Evolutionary conservation across 2,888 invertebrate genomes (phyloP).

Genomic region (Teinopalpus imperialis): DNA sequence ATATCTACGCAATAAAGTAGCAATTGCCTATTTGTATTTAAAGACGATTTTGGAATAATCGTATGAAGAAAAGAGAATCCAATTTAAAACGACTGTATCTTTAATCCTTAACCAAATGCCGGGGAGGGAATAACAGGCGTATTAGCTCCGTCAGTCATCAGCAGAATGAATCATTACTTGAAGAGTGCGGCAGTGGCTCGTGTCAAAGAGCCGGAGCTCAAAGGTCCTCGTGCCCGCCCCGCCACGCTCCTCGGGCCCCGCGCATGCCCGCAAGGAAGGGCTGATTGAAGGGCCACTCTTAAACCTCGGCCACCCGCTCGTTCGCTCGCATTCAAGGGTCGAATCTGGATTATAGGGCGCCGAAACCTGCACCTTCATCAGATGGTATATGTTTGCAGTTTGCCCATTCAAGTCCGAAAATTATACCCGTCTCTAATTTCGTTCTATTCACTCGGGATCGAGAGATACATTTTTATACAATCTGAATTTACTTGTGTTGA

Average conservation of each 20-base stretch:
- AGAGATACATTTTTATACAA: conserved; percentile 36
- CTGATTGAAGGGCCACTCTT: conserved; percentile 81
- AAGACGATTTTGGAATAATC: conserved; percentile 31
- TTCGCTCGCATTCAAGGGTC: conserved; percentile 78
- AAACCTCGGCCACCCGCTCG: conserved; percentile 78
- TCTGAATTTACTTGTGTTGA: conserved; percentile 23
- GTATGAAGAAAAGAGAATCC: conserved; percentile 40
- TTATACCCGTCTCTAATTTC: conserved; percentile 66
- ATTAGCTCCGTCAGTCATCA: conserved; percentile 80
- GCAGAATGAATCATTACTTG: conserved; percentile 82
- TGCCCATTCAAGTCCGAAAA: conserved; percentile 65
- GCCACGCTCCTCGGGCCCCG: conserved; percentile 41
- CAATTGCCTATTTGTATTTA: conserved; percentile 29
- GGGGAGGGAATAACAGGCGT: conserved; percentile 58
- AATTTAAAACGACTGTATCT: conserved; percentile 50
- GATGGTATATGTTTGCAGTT: conserved; percentile 72
- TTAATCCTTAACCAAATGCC: conserved; percentile 68
- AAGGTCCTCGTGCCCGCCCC: conserved; percentile 66
- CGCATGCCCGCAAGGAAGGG: conserved; percentile 68
- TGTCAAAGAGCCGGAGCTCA: conserved; percentile 80
- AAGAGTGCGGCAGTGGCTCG: conserved; percentile 80
- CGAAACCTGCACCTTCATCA: conserved; percentile 78
- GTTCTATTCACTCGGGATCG: conserved; percentile 58
- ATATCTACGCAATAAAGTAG: conserved; percentile 8
- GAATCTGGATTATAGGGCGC: conserved; percentile 80